phyloP scores from a whole-genome alignment of 2,797 vertebrate genomes.

The Sebastolobus alascanus region DNA sequence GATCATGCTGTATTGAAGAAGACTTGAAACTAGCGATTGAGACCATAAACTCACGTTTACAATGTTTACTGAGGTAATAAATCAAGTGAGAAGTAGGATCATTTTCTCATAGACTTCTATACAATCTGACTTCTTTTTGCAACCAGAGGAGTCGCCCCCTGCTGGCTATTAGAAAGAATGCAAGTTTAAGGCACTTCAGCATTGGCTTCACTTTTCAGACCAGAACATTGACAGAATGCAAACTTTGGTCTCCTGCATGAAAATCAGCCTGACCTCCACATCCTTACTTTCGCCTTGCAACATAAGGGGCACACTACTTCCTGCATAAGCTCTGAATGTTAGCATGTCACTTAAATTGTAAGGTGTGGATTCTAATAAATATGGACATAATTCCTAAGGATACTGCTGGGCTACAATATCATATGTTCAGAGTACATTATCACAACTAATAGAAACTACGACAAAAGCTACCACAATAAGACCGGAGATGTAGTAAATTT shows the following conservation, averaged over 20 bases:
- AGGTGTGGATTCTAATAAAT: background rate
- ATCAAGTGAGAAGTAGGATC: too few species aligned
- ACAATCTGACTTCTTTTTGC: too few species aligned
- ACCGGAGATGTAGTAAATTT: conserved; percentile 1
- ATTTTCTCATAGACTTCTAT: too few species aligned
- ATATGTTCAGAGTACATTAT: background rate
- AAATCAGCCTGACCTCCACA: background rate
- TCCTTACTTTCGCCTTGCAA: background rate
- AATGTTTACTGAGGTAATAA: too few species aligned
- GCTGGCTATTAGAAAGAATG: too few species aligned
- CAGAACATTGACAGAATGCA: background rate
- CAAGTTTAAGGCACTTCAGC: too few species aligned
- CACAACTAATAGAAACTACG: background rate
- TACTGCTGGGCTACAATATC: background rate
- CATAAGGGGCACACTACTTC: background rate
- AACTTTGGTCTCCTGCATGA: background rate
- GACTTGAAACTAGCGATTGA: too few species aligned
- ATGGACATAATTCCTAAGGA: background rate
- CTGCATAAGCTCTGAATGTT: background rate
- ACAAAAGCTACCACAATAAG: background rate
- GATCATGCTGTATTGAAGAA: too few species aligned
- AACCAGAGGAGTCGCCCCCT: too few species aligned
- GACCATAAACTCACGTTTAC: too few species aligned
- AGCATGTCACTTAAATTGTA: background rate
- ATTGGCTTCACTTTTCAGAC: too few species aligned